Evolutionary conservation across 2,797 vertebrate genomes (phyloP).

Genomic region (Takifugu rubripes): DNA sequence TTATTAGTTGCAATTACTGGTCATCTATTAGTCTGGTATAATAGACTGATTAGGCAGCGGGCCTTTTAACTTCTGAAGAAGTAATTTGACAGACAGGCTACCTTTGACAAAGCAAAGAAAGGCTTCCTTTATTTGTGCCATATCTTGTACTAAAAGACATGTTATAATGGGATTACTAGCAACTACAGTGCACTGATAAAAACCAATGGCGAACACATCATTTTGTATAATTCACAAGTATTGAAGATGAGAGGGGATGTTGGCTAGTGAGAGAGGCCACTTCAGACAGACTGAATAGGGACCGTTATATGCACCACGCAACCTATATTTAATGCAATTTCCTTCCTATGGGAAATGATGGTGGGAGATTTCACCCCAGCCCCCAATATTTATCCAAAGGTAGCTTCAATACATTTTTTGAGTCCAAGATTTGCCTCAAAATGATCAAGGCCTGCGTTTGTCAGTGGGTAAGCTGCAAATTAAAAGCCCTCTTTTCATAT

Average conservation of each 20-base stretch:
- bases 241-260: slow-evolving; percentile 68
- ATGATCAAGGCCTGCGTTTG: slow-evolving; percentile 18
- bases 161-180: slow-evolving; percentile 82
- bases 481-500: slow-evolving; percentile 73
- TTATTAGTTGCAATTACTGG: slow-evolving; percentile 88
- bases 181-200: slow-evolving; percentile 71
- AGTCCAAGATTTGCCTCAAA: not conserved
- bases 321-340: slow-evolving; percentile 66
- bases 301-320: slow-evolving; percentile 48
- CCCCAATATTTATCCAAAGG: slow-evolving; percentile 16
- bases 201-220: slow-evolving; percentile 74
- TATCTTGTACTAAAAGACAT: slow-evolving; percentile 79
- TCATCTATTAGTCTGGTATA: slow-evolving; percentile 82
- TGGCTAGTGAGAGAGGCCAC: slow-evolving; percentile 69
- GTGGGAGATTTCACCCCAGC: slow-evolving; percentile 16
- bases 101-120: slow-evolving; percentile 79
- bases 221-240: slow-evolving; percentile 77
- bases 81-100: slow-evolving; percentile 80
- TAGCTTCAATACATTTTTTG: slow-evolving; percentile 26
- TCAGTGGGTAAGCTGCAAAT: slow-evolving; percentile 43
- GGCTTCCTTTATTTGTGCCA: slow-evolving; percentile 75
- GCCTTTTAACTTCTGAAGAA: slow-evolving; percentile 84
- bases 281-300: slow-evolving; percentile 61
- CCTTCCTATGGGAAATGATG: slow-evolving; percentile 39
- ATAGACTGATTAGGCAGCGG: slow-evolving; percentile 79